Base-by-base conservation (phyloP, 2,888 invertebrate genomes). In the Pheosia gnoma region DNA sequence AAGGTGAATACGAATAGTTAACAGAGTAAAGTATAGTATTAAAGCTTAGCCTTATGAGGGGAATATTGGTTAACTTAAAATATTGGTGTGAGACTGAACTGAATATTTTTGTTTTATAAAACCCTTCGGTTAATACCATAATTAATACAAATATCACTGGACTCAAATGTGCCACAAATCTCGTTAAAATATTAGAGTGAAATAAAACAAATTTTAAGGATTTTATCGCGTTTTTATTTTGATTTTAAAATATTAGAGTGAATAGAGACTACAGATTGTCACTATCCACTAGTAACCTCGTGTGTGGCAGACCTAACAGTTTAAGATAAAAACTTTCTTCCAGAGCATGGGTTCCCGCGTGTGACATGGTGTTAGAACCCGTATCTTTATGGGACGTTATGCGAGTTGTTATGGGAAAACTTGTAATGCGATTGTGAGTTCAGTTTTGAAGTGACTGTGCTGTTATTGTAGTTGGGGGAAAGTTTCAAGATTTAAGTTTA, bases 391-490 rank as follows among this genome's bases (percentile, higher is more conserved):
- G 53, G 10, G 6, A 53, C 11, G 9, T 53, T 53, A 53, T 37
- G 53, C 5, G 6, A 53, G 10, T 37, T 53, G 53, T 53, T 37
- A 53, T 53, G 53, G 53, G 10, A 5, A 37, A 53, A 53, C 53
- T 53, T 53, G 37, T 37, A 25, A 37, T 53, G 53, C 37, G 53
- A 53, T 53, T 53, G 37, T 36, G 53, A 53, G 37, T 51, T 53
- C 4, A 53, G 37, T 53, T 53, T 37, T 10, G 10, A 53, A 53
- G 11, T 53, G 37, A 53, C 10, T 5, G 10, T 6, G 53, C 53
- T 53, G 53, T 37, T 37, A 51, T 51, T 25, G n/a, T 8, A 13
- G 51, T 51, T 51, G 8, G 51, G 51, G 25, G 3, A 47, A 51
- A 25, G 51, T 53, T 53, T 10, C 51, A 51, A 51, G 51, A 25